Conservation (phyloP, 2,113 vertebrate genomes). For the Cairina moschata region DNA sequence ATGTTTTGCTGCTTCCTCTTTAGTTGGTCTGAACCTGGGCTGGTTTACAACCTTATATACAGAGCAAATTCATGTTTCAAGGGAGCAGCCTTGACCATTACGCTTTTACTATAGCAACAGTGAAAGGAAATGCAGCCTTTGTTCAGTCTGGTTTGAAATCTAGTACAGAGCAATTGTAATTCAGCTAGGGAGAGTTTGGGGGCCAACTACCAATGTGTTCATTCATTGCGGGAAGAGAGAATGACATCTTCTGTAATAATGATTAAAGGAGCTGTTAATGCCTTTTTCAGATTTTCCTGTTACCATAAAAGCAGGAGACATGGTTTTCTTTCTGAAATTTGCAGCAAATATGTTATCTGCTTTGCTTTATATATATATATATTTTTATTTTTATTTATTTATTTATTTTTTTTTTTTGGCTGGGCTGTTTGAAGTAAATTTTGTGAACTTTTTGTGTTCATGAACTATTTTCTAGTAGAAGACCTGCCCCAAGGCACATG, state of each 20-base stretch:
- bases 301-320: background rate
- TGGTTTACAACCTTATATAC: background rate
- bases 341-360: background rate
- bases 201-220: background rate
- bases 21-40: background rate
- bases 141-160: background rate
- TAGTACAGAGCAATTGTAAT: background rate
- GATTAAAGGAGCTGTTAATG: conserved; percentile 5
- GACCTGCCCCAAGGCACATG: background rate
- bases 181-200: background rate
- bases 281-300: background rate
- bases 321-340: conserved; percentile 4
- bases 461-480: background rate
- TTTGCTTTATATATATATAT: background rate
- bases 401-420: background rate
- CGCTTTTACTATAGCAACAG: background rate
- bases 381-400: too few species aligned
- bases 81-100: background rate
- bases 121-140: background rate
- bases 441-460: background rate
- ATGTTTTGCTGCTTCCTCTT: background rate
- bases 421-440: background rate
- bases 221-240: background rate
- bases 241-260: background rate
- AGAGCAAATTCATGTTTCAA: background rate